Evolutionary conservation across 2,888 invertebrate species (phyloP).

Genomic region (Dicyrtomina minuta): DNA sequence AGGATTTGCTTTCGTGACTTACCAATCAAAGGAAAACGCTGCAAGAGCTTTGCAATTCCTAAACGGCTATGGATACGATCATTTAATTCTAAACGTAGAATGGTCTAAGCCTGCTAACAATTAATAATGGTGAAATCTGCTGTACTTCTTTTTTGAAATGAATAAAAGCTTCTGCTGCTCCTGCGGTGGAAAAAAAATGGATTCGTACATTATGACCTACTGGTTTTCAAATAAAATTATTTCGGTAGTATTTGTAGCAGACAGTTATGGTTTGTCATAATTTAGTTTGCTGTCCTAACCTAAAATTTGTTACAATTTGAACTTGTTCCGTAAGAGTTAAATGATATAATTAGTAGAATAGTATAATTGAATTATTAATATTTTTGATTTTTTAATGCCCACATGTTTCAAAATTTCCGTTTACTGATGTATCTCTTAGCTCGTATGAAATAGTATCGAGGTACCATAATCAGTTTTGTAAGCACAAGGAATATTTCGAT

Average conservation of each 20-base stretch:
- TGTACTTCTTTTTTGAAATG: conserved; percentile 10
- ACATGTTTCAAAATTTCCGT: too few species aligned
- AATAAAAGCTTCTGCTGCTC: background rate
- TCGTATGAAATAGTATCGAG: too few species aligned
- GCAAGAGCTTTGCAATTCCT: conserved; percentile 85
- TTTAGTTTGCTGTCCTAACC: too few species aligned
- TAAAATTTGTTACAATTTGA: too few species aligned
- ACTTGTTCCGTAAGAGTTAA: too few species aligned
- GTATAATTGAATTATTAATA: too few species aligned
- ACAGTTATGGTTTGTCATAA: conserved; percentile 1
- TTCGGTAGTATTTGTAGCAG: too few species aligned
- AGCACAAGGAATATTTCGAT: too few species aligned
- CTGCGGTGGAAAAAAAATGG: conserved; percentile 4
- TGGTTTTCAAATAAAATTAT: background rate
- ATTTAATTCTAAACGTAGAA: conserved; percentile 96
- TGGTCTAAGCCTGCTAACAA: conserved; percentile 80
- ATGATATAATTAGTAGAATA: too few species aligned
- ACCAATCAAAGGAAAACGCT: conserved; percentile 86
- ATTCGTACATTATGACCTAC: background rate
- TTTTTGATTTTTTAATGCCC: too few species aligned
- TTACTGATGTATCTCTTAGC: too few species aligned
- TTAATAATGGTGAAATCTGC: conserved; percentile 17
- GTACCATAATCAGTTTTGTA: too few species aligned
- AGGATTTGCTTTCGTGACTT: conserved; percentile 98
- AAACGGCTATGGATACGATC: conserved; percentile 94